Percentiles rank a stretch among this genome's conserved stretches.
Conservation (phyloP, 2,888 invertebrate species). For the Plutella xylostella region DNA sequence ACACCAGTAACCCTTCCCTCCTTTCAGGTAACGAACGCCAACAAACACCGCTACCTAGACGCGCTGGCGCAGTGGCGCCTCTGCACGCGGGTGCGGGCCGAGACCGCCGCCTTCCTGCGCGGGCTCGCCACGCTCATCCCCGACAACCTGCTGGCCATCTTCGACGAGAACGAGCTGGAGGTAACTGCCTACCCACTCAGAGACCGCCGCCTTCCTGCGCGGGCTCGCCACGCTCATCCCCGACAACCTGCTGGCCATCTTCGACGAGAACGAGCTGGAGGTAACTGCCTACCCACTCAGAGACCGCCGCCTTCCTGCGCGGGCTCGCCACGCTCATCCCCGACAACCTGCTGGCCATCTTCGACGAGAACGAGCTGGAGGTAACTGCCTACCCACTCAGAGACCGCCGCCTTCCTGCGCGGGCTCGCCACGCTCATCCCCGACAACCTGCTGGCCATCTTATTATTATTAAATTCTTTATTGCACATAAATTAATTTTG, state of each 20-base stretch:
- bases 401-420: constrained; percentile 89
- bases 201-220: constrained; percentile 89
- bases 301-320: constrained; percentile 89
- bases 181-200: constrained; percentile 59
- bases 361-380: constrained; percentile 97
- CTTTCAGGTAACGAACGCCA: constrained; percentile 76
- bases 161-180: constrained; percentile 97
- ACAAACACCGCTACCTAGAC: constrained; percentile 87
- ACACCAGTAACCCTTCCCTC: too few species aligned
- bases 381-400: constrained; percentile 74
- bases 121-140: constrained; percentile 93
- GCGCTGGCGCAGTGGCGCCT: constrained; percentile 90
- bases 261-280: constrained; percentile 97
- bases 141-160: constrained; percentile 91
- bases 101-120: constrained; percentile 89
- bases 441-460: constrained; percentile 91
- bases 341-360: constrained; percentile 91
- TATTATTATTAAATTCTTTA: too few species aligned
- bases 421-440: constrained; percentile 93
- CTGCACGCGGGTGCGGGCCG: constrained; percentile 82
- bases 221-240: constrained; percentile 93
- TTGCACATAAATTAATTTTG: too few species aligned
- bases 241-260: constrained; percentile 91
- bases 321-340: constrained; percentile 93
- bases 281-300: constrained; percentile 68